Base-by-base conservation (phyloP, 37 sponge, comb jelly and placozoan genomes). In the Theonella swinhoei region DNA sequence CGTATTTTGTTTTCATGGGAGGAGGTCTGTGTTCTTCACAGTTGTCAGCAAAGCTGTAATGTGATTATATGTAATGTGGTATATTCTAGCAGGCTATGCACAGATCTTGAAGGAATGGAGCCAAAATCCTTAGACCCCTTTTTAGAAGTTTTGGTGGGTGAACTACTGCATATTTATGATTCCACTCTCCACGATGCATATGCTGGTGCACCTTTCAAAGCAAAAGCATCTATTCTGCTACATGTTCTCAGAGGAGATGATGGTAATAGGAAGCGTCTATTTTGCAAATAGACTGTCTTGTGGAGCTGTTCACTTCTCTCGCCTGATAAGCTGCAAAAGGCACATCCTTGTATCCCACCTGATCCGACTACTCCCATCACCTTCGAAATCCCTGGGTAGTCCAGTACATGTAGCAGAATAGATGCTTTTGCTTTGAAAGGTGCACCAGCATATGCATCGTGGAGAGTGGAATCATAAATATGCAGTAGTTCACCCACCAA, bases 401-500 rank as follows among this genome's bases (percentile, higher is more conserved):
- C 83, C 5, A 82, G 74, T 29, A 82, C 69, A 42, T 82, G 74
- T 8, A 70, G 40, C 30, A 72, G 38, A 11, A 82, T 47, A 4
- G 38, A 54, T 25, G n/a, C 74, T 62, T 82, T 43, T 5, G 32
- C 32, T 28, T 38, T 3, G 31, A 82, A 82, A 3, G 83, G 26
- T 4, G 63, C 61, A 1, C 69, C 37, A 8, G 14, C 1, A 32
- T 70, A 72, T 37, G 72, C 62, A 82, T 82, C 83, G 47, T 62
- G 14, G 8, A 76, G 42, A 23, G 77, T 76, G 41, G 37, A 7
- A 19, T 33, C 38, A 14, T 58, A 61, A 36, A 82, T 70, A 4
- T 26, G 19, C 28, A 82, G 37, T 34, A 82, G 62, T 26, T 82
- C 83, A 72, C 71, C 83, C 43, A 82, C 64, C 7, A 82, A 35